Evolutionary conservation across 2,797 vertebrate genomes (phyloP), one percentile per base, ranked within the genome.

Genomic region (Chanos chanos): DNA sequence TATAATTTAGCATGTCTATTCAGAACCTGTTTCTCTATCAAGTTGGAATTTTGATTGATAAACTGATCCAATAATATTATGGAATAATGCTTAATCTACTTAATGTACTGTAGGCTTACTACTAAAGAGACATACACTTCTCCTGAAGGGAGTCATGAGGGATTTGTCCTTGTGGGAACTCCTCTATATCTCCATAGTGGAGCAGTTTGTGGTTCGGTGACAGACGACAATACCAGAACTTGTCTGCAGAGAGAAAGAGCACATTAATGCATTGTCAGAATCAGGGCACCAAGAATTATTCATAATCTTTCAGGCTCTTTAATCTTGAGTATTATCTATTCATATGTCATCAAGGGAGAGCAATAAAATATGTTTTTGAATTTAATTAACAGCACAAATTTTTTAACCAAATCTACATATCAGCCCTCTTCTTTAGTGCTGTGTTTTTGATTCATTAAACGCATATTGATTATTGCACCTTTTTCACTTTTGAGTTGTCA

Each of bases 151-250:
- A 91, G 72, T 93, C 92, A 10, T 93, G 90, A 7, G 91, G 89
- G 18, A 92, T 89, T 78, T 92, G 91, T 79, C 90, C 91, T 76
- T 91, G 91, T 18, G 90, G 88, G 68, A 85, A 89, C 72, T 93
- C 92, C 72, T 93, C 92, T 73, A 92, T 77, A 66, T 93, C 91
- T 69, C 92, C 91, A 0, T 92, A 93, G 72, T 93, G 91, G 67
- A 93, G 84, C 63, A 93, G 89, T 71, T 93, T 93, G 83, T 93
- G 92, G 78, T 93, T 93, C 16, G 91, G 91, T 1, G 92, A 93
- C 28, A 93, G 88, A 15, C 92, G 90, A 59, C 92, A 93, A 64
- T 92, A 94, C 90, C 91, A 91, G 63, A 93, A 93, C 66, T 93
- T 93, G 63, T 93, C 92, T 93, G 77, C 64, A 66, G 40, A 24